Evolutionary conservation across 1,140 invertebrate species (phyloP).

Genomic region (Pissodes strobi): DNA sequence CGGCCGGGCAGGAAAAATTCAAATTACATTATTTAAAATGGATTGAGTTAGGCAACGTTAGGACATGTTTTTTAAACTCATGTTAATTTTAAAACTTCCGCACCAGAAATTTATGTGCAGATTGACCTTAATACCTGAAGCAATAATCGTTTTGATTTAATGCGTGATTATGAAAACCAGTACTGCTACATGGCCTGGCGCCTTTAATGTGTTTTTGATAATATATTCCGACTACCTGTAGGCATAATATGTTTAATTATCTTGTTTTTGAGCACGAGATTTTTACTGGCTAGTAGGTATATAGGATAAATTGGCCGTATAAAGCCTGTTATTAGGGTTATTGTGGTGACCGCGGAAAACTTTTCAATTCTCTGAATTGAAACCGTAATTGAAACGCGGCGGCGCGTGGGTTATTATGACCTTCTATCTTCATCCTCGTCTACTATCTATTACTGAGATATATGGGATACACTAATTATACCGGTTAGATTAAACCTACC

Average conservation of each 20-base stretch:
- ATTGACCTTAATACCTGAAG: conserved; percentile 34
- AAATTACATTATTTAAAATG: conserved; percentile 15
- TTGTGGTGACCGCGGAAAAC: too few relatives aligned
- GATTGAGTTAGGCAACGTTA: conserved; percentile 1
- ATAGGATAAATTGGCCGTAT: too few relatives aligned
- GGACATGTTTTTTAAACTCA: conserved; percentile 11
- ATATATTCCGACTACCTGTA: conserved; percentile 32
- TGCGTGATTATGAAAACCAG: conserved; percentile 29
- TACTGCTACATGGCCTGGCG: conserved; percentile 31
- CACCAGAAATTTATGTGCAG: conserved; percentile 19
- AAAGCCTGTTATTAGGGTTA: too few relatives aligned
- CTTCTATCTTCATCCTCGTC: too few relatives aligned
- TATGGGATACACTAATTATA: too few relatives aligned
- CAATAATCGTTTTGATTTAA: conserved; percentile 33
- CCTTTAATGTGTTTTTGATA: conserved; percentile 34
- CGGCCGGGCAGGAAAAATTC: conserved; percentile 1
- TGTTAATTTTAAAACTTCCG: conserved; percentile 27
- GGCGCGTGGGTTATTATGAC: too few relatives aligned
- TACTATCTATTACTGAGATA: too few relatives aligned
- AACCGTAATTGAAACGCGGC: too few relatives aligned
- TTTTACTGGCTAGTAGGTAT: conserved; percentile 5
- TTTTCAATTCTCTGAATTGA: too few relatives aligned
- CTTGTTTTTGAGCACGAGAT: conserved; percentile 24
- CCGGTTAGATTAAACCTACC: too few relatives aligned
- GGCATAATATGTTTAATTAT: conserved; percentile 28